A percentile compares a stretch with the other conserved stretches of the same genome.
phyloP scores from a whole-genome alignment of 2,888 invertebrate genomes.

The Camptogramma bilineatum region DNA sequence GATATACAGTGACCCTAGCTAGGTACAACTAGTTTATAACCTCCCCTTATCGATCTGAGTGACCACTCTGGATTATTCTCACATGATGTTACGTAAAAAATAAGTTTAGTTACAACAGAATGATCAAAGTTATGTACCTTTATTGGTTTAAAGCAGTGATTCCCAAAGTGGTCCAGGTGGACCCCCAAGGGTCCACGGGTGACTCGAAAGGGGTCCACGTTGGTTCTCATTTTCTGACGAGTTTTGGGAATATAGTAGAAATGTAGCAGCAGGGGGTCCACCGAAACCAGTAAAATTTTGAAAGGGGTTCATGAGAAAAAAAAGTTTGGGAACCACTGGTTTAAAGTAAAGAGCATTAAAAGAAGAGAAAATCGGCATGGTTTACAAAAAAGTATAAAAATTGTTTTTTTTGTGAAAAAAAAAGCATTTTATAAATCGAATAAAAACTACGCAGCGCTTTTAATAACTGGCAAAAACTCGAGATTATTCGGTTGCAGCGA shows the following conservation, averaged over 20 bases:
- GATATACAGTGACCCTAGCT: conserved; percentile 12
- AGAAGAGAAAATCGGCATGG: no score
- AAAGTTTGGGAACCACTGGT: no score
- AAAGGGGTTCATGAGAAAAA: no score
- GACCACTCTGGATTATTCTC: conserved; percentile 23
- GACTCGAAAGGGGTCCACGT: no score
- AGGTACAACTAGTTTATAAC: conserved; percentile 20
- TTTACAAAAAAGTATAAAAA: neutral
- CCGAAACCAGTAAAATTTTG: no score
- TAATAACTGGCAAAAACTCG: conserved; percentile 65
- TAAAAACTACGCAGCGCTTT: conserved; percentile 23
- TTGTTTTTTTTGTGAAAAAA: neutral
- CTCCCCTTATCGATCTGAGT: conserved; percentile 33
- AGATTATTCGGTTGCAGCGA: conserved; percentile 74
- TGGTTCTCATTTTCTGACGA: no score
- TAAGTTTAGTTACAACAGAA: neutral
- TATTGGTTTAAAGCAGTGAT: no score
- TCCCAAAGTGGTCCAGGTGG: no score
- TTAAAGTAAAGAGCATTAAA: no score
- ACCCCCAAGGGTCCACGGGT: no score
- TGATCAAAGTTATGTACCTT: neutral
- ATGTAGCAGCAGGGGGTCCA: no score
- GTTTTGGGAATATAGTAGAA: no score
- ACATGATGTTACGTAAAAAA: conserved; percentile 16
- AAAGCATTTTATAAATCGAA: conserved; percentile 11